phyloP scores from a whole-genome alignment of 2,113 vertebrate genomes.

The Clarias batrachus region DNA sequence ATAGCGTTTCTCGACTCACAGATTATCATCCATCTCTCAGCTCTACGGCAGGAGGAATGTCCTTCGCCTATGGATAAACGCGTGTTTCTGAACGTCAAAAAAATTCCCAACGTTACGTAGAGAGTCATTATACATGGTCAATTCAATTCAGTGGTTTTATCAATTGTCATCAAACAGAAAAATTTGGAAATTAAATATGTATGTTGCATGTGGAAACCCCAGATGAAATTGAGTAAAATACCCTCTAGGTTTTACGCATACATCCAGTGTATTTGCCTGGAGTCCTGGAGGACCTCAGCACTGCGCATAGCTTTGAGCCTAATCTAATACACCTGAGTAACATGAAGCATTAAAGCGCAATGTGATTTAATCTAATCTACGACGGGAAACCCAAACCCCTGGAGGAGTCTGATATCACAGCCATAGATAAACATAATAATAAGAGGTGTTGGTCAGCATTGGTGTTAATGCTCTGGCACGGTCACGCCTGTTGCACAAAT shows the following conservation, averaged over 20 bases:
- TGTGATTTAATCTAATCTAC: background rate
- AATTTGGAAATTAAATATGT: too few relatives aligned
- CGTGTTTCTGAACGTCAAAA: background rate
- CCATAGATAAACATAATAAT: background rate
- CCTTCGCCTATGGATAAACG: background rate
- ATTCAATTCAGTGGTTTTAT: too few relatives aligned
- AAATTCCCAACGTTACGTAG: background rate
- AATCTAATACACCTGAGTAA: background rate
- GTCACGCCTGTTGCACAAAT: constrained; percentile 32
- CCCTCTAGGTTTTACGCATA: background rate
- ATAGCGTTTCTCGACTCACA: background rate
- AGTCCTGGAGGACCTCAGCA: background rate
- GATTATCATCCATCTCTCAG: background rate
- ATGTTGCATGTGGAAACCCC: background rate
- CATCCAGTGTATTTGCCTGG: background rate
- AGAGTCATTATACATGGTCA: background rate
- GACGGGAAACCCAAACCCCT: background rate
- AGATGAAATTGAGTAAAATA: background rate
- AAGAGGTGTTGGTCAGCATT: background rate
- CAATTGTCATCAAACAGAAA: too few relatives aligned
- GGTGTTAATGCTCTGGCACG: background rate
- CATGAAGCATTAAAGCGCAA: too few relatives aligned
- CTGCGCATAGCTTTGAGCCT: background rate
- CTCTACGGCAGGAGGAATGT: background rate
- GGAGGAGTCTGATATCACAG: background rate